A percentile compares a stretch with the other conserved stretches of the same genome.
Evolutionary conservation across 1,140 invertebrate species (phyloP).

Genomic region (Aphelinus certus): DNA sequence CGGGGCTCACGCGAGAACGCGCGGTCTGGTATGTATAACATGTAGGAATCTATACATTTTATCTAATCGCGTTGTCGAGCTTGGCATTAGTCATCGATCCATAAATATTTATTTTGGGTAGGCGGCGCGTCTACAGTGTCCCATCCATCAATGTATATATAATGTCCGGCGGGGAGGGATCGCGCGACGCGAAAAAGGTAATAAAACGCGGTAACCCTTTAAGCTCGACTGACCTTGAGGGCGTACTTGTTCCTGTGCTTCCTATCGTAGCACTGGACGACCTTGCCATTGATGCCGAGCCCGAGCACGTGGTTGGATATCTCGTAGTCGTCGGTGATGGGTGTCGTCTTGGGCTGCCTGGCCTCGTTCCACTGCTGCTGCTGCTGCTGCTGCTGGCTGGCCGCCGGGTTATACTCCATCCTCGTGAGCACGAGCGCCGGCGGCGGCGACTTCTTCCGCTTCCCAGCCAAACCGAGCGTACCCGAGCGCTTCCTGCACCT

Average conservation of each 20-base stretch:
- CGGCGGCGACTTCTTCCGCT: conserved; percentile 4
- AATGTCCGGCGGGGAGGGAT: no score
- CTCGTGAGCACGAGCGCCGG: neutral
- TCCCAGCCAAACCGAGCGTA: neutral
- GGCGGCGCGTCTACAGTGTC: no score
- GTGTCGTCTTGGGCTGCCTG: conserved; percentile 74
- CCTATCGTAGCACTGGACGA: conserved; percentile 79
- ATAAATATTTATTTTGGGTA: no score
- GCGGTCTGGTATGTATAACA: no score
- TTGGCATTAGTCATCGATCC: no score
- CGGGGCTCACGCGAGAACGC: no score
- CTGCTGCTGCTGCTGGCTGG: neutral
- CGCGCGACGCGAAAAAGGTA: no score
- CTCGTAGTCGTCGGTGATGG: conserved; percentile 92
- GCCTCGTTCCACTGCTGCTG: neutral
- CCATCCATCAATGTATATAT: no score
- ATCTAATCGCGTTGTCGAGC: no score
- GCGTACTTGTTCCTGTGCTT: conserved; percentile 81
- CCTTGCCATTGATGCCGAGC: conserved; percentile 98
- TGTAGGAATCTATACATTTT: no score
- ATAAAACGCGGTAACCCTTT: no score
- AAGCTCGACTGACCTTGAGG: conserved; percentile 76
- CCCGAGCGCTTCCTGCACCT: neutral
- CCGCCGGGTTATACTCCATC: neutral
- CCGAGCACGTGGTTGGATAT: conserved; percentile 95